A percentile compares a stretch with the other conserved stretches of the same genome.
Conservation (phyloP, 2,113 vertebrate species). For the Calyptomena viridis region DNA sequence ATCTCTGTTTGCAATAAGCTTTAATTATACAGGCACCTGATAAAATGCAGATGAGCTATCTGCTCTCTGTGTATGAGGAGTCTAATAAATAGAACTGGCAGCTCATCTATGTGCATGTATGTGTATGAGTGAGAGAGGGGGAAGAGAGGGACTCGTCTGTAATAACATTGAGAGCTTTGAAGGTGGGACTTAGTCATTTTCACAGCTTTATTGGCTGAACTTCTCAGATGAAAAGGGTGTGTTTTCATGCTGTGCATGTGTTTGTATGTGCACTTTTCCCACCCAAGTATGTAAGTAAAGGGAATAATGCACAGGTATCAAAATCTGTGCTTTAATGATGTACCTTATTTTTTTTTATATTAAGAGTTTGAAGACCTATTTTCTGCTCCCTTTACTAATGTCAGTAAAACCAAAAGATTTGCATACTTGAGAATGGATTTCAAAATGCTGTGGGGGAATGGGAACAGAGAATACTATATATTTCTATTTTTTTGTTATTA, state of each 20-base stretch:
- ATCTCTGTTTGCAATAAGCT: slow-evolving; percentile 75
- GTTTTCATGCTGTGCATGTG: neutral
- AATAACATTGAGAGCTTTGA: slow-evolving; percentile 55
- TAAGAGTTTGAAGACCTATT: neutral
- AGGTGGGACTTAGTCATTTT: slow-evolving; percentile 48
- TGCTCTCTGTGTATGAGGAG: slow-evolving; percentile 54
- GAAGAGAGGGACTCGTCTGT: neutral
- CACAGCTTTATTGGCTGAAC: slow-evolving; percentile 47
- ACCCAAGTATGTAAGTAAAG: neutral
- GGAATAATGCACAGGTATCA: neutral
- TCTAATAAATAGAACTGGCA: slow-evolving; percentile 67
- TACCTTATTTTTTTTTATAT: neutral
- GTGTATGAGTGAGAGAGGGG: neutral
- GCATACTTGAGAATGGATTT: neutral
- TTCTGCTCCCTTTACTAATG: neutral
- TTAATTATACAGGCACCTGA: slow-evolving; percentile 77
- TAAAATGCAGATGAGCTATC: slow-evolving; percentile 77
- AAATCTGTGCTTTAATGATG: neutral
- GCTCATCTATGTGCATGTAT: neutral
- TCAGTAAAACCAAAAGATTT: neutral
- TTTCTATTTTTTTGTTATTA: too few species aligned
- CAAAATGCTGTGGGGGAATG: neutral
- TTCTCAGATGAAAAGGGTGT: slow-evolving; percentile 43
- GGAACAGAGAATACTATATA: neutral
- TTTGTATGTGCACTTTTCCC: neutral